Base-by-base conservation (phyloP, 2,113 vertebrate species). In the Trogon melanurus region DNA sequence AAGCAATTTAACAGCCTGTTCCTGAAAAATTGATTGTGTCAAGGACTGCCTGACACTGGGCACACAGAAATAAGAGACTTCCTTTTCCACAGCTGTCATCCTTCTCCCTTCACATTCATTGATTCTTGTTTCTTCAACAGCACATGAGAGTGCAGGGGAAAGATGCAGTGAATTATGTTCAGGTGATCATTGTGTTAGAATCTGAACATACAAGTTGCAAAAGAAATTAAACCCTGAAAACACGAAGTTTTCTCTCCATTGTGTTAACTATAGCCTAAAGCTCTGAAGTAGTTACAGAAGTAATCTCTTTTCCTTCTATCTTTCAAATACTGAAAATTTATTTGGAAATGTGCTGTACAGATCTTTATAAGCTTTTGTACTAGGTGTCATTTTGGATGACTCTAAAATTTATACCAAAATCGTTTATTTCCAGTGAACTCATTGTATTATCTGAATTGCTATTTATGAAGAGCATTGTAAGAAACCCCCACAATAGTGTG, bases 1-100 rank as follows among this genome's bases (percentile, higher is more conserved):
- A 95, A 94, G 41, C 72, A 91, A 61, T 79, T 92, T 86, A 82
- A 50, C 41, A 73, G 21, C 32, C 38, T 5, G 1, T 76, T 94
- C 30, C 76, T 84, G 65, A 93, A 89, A 95, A 87, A 80, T 38
- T 84, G 34, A 19, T 93, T 50, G 34, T 78, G 71, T 94, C 60
- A 64, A 84, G 44, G 45, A 79, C 80, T 91, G 70, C 20, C 4
- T 13, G 70, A 66, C 64, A 80, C 30, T 53, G 48, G 32, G n/a
- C 23, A 30, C 34, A 19, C 10, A 69, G 69, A 76, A 75, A 86
- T 76, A 71, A 78, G 56, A 85, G 45, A 54, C 27, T 50, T 65
- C 51, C 30, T 85, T 25, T 74, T 81, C 86, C 13, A 9, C 25
- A 60, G 47, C 25, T 95, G 36, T 79, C 53, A 74, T 75, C 36